Conservation (phyloP, 2,113 vertebrate species). For the Amphilophus citrinellus region DNA sequence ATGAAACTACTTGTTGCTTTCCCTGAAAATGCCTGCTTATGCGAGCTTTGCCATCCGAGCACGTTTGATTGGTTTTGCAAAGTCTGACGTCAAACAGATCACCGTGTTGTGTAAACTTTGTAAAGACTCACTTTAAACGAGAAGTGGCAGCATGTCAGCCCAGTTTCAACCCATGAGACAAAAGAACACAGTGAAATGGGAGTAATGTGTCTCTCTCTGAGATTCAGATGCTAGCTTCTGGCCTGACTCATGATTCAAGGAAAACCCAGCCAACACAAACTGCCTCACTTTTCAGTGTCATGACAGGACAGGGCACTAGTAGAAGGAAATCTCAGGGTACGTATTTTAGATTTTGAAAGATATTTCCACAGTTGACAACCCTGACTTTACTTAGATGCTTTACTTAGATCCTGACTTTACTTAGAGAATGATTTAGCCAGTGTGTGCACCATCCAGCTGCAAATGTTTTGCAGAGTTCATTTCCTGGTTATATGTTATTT, state of each 20-base stretch:
- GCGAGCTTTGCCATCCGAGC: conserved; percentile 9
- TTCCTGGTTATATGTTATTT: conserved; percentile 12
- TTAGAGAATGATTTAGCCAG: background rate
- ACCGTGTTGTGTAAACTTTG: conserved; percentile 1
- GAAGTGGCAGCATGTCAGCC: conserved; percentile 1
- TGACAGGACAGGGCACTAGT: background rate
- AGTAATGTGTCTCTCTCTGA: background rate
- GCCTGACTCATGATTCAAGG: background rate
- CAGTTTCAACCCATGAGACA: background rate
- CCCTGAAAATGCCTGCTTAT: background rate
- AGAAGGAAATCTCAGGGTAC: accelerated
- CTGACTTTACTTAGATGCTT: background rate
- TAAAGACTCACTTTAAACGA: background rate
- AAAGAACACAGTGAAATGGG: background rate
- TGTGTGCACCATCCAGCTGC: background rate
- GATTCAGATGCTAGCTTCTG: background rate
- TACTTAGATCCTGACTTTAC: background rate
- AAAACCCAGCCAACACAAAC: background rate
- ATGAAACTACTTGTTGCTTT: background rate
- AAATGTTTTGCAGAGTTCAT: conserved; percentile 17
- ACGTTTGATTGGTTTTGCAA: background rate
- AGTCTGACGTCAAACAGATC: background rate
- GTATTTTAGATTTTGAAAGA: background rate
- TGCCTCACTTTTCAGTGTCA: background rate
- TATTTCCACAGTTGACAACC: background rate